Percentiles rank a stretch among this genome's conserved stretches.
Conservation (phyloP, 1,140 invertebrate genomes). For the Scaptodrosophila lebanonensis region DNA sequence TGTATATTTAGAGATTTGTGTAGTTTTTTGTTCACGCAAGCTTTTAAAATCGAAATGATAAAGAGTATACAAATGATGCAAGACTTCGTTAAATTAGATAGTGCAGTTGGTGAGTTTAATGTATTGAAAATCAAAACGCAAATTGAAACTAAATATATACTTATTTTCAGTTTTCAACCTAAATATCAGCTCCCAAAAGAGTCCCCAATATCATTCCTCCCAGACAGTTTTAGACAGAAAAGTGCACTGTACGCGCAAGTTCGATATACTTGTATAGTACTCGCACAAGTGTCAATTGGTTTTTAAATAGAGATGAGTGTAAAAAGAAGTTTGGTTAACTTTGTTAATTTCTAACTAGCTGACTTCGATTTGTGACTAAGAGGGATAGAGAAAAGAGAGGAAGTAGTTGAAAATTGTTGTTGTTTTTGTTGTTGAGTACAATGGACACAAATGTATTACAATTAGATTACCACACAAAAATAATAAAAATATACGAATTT, state of each 20-base stretch:
- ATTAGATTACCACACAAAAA: constrained; percentile 56
- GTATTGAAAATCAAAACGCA: constrained; percentile 29
- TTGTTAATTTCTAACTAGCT: too few species aligned
- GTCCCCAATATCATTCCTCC: not conserved
- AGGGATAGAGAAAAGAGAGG: constrained; percentile 14
- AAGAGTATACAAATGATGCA: constrained; percentile 13
- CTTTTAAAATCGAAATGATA: too few species aligned
- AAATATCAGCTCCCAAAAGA: not conserved
- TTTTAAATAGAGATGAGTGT: not conserved
- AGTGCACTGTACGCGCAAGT: too few species aligned
- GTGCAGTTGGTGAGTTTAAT: constrained; percentile 57
- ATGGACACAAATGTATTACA: constrained; percentile 55
- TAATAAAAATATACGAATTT: constrained; percentile 36
- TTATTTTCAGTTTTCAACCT: not conserved
- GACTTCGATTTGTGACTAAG: not conserved
- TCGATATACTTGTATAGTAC: too few species aligned
- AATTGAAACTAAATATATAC: constrained; percentile 26
- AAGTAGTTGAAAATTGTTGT: constrained; percentile 37
- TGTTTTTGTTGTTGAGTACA: constrained; percentile 21
- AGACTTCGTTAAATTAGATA: constrained; percentile 23
- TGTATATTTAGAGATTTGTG: constrained; percentile 14
- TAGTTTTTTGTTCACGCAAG: constrained; percentile 1
- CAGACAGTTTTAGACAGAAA: constrained; percentile 6
- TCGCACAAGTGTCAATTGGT: too few species aligned
- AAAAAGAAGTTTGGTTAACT: too few species aligned